These are phyloP conservation scores for Trichogramma pretiosum DNA, from an alignment of 1,140 invertebrate genomes.

Conservation along the genomic window DNA sequence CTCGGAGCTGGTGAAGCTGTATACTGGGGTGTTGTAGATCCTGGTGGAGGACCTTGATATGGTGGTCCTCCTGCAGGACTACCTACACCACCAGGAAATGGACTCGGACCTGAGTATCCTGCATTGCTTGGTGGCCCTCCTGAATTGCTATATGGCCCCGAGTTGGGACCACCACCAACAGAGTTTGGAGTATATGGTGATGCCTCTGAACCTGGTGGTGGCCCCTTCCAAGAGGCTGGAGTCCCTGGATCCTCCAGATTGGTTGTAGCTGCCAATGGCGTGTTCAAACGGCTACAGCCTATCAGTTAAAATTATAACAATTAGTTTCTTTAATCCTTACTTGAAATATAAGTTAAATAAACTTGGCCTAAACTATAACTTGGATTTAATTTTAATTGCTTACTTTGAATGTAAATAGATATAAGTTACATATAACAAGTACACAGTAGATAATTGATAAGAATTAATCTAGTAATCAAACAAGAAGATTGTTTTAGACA, in stretches of 20 bases:
- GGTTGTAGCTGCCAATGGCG: conserved; percentile 56
- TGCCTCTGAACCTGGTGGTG: conserved; percentile 54
- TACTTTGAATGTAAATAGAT: too few relatives aligned
- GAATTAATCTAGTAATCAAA: too few relatives aligned
- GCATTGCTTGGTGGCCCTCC: conserved; percentile 49
- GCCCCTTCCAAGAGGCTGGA: conserved; percentile 56
- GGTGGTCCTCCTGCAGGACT: conserved; percentile 55
- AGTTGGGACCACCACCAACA: conserved; percentile 38
- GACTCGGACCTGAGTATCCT: conserved; percentile 52
- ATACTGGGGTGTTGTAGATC: conserved; percentile 64
- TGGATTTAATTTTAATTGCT: too few relatives aligned
- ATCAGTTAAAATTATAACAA: too few relatives aligned
- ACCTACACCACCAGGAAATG: conserved; percentile 55
- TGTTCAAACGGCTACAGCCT: conserved; percentile 60
- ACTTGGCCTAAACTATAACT: too few relatives aligned
- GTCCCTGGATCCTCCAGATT: conserved; percentile 61
- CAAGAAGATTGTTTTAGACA: too few relatives aligned
- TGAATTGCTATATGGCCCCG: conserved; percentile 44
- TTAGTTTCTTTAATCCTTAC: too few relatives aligned
- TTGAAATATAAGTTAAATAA: too few relatives aligned
- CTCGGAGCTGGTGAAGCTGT: conserved; percentile 66
- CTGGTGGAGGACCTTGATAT: conserved; percentile 59
- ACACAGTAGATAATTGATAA: too few relatives aligned
- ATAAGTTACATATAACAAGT: too few relatives aligned
- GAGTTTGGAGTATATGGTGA: conserved; percentile 52